Percentiles rank a stretch among this genome's conserved stretches.
phyloP scores from a whole-genome alignment of 2,888 invertebrate genomes.

The Melanophora roralis region DNA sequence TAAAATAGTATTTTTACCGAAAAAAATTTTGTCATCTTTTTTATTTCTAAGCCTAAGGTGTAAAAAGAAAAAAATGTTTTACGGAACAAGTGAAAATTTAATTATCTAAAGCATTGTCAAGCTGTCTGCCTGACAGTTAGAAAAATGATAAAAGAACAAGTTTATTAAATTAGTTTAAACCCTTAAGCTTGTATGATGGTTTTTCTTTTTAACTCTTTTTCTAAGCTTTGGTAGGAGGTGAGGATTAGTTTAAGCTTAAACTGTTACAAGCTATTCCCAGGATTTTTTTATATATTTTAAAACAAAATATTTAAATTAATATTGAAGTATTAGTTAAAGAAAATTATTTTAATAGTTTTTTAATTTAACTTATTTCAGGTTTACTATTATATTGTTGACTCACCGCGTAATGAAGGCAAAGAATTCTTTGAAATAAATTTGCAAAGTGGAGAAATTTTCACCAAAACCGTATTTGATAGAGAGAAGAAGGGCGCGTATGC shows the following conservation, averaged over 20 bases:
- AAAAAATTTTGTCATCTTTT: too few relatives aligned
- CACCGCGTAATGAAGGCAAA: constrained; percentile 93
- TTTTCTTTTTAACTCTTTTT: too few relatives aligned
- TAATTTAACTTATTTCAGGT: constrained; percentile 80
- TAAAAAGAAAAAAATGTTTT: not conserved
- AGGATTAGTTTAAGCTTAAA: too few relatives aligned
- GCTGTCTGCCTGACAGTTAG: not conserved
- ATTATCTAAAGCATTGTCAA: not conserved
- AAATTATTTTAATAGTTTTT: too few relatives aligned
- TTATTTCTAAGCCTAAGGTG: not conserved
- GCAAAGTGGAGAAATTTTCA: constrained; percentile 96
- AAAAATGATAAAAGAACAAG: not conserved
- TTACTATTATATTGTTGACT: constrained; percentile 95
- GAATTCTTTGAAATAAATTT: constrained; percentile 98
- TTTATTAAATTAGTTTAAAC: too few relatives aligned
- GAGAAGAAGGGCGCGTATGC: constrained; percentile 99
- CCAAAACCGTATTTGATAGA: constrained; percentile 96
- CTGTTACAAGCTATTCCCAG: not conserved
- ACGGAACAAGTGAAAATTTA: too few relatives aligned
- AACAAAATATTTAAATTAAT: too few relatives aligned
- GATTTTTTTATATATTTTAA: not conserved
- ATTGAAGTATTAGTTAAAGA: too few relatives aligned
- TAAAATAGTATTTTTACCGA: not conserved
- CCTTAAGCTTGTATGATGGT: too few relatives aligned
- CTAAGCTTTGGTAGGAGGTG: too few relatives aligned